phyloP scores from a whole-genome alignment of 1,140 invertebrate species.

The Potamilus streckersoni region DNA sequence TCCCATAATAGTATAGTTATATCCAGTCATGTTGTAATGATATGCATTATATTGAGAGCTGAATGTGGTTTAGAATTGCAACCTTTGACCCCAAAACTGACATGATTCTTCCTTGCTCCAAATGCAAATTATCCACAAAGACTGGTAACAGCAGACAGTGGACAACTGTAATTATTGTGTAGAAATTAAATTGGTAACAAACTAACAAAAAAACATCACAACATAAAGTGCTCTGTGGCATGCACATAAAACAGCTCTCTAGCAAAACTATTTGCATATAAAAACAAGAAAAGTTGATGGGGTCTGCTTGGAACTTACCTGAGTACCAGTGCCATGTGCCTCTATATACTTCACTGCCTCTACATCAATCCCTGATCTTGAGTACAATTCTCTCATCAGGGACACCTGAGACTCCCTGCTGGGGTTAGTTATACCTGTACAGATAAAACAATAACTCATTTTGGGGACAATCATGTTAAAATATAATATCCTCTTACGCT shows the following conservation, averaged over 20 bases:
- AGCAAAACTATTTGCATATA: not conserved
- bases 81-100: no score
- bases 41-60: no score
- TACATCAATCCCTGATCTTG: conserved; percentile 12
- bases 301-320: conserved; percentile 17
- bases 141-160: no score
- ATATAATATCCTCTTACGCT: no score
- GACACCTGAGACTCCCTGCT: conserved; percentile 24
- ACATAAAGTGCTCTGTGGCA: not conserved
- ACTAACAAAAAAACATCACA: not conserved
- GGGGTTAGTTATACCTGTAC: conserved; percentile 36
- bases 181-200: not conserved
- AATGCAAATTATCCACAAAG: no score
- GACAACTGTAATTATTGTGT: not conserved
- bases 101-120: no score
- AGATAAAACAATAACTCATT: not conserved
- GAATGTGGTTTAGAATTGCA: no score
- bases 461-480: no score
- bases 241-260: not conserved
- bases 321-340: conserved; percentile 43
- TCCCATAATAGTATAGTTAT: no score
- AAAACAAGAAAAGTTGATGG: no score
- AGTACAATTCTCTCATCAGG: conserved; percentile 28
- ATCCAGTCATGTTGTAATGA: no score
- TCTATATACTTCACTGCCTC: conserved; percentile 36